Evolutionary conservation across 2,797 vertebrate genomes (phyloP).

Genomic region (Hippopotamyrus pictus): DNA sequence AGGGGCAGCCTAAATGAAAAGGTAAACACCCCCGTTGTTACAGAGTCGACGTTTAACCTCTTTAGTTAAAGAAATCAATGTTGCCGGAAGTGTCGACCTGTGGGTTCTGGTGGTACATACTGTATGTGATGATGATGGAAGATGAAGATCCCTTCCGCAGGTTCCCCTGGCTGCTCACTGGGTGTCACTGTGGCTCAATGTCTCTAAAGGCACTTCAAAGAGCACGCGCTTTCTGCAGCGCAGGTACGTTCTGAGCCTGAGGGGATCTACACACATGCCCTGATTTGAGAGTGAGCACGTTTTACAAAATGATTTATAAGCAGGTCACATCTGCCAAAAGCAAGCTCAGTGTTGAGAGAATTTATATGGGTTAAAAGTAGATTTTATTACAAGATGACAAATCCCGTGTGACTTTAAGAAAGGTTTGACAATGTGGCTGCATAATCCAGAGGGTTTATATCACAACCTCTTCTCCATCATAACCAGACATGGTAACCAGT

Average conservation of each 20-base stretch:
- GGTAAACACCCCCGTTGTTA: background rate
- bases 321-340: background rate
- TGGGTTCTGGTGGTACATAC: background rate
- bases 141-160: background rate
- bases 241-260: background rate
- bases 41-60: background rate
- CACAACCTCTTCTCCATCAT: slow-evolving; percentile 34
- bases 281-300: background rate
- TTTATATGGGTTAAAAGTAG: slow-evolving; percentile 13
- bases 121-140: background rate
- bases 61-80: background rate
- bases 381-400: slow-evolving; percentile 31
- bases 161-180: background rate
- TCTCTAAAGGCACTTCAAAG: background rate
- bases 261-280: background rate
- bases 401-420: slow-evolving; percentile 40
- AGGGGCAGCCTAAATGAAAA: background rate
- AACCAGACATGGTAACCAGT: background rate
- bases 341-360: background rate
- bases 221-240: background rate
- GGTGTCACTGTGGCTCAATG: background rate
- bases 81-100: background rate
- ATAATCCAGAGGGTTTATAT: slow-evolving; percentile 32
- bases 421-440: slow-evolving; percentile 20
- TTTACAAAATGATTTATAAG: background rate